A percentile compares a stretch with the other conserved stretches of the same genome.
phyloP scores from a whole-genome alignment of 2,888 invertebrate genomes.

The Apamea sordens region DNA sequence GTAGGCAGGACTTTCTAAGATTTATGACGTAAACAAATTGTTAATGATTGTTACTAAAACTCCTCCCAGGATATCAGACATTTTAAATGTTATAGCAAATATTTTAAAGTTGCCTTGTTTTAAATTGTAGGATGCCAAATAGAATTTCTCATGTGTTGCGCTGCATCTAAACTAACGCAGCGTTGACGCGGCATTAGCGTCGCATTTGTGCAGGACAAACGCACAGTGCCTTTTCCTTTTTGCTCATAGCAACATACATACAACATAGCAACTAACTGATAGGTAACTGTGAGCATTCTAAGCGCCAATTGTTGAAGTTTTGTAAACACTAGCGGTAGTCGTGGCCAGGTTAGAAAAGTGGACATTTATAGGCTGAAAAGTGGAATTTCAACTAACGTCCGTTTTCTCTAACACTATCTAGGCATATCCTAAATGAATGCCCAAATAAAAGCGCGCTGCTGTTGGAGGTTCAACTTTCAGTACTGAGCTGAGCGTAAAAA shows the following conservation, averaged over 20 bases:
- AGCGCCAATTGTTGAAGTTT: background rate
- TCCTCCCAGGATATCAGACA: background rate
- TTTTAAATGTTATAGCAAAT: conserved; percentile 9
- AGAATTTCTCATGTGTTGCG: conserved; percentile 1
- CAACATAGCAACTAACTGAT: background rate
- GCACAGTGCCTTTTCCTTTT: background rate
- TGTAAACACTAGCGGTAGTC: background rate
- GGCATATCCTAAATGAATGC: background rate
- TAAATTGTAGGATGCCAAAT: background rate
- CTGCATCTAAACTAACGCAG: background rate
- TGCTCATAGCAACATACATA: background rate
- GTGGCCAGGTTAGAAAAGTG: background rate
- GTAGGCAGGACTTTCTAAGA: conserved; percentile 6
- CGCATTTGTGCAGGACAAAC: background rate
- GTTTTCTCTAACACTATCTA: background rate
- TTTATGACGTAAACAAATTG: background rate
- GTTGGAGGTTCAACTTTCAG: background rate
- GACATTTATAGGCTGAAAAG: background rate
- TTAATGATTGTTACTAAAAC: conserved; percentile 9
- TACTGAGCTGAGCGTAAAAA: background rate
- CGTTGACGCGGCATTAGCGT: background rate
- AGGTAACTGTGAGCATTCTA: background rate
- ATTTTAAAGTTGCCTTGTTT: background rate
- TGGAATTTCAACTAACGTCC: background rate
- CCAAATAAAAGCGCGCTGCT: no score